Evolutionary conservation across 2,797 vertebrate species (phyloP), one percentile per base, ranked within the genome.

Genomic region (Scolopax bukidnonensis): DNA sequence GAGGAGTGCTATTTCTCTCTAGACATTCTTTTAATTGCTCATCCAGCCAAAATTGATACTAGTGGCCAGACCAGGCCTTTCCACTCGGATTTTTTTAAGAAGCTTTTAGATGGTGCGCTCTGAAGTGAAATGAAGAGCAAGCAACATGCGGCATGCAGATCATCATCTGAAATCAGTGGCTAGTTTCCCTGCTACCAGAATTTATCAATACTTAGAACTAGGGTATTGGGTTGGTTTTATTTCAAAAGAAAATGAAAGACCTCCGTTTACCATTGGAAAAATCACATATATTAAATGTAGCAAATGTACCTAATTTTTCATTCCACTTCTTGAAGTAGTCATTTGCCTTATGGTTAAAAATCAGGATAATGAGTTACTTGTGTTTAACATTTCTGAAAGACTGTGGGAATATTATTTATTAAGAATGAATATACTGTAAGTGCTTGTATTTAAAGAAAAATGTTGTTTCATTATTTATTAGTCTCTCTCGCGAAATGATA

Each of bases 1-100:
- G 69, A 92, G 75, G 68, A 93, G 75, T 80, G 74, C 69, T 96
- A 83, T 89, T 95, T 96, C 65, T 96, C 78, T 93, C 75, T 87
- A 92, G 84, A 89, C 71, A 50, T 95, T 41, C 50, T 24, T 80
- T 68, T 90, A 90, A 91, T 95, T 95, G 84, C 75, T 95, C 33
- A 93, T 80, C 65, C 78, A 92, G 40, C 74, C 90, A 87, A 85
- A 93, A 80, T 0, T 95, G 81, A 68, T 50, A 65, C 30, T 75
- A 30, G 36, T 50, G 61, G 78, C 61, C 82, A 84, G 75, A 77
- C 27, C 43, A n/a, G 43, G 61, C 33, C 50, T 84, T 92, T 89
- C n/a, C 0, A 0, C 59, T 85, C 0, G 0, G 32, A 48, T 85
- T 60, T 84, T 71, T 73, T 91, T 5, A 53, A 32, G 63, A 43